These are phyloP conservation scores for Myrmophylax atrothorax DNA, from an alignment of 2,113 vertebrate genomes.

Conservation along the genomic window DNA sequence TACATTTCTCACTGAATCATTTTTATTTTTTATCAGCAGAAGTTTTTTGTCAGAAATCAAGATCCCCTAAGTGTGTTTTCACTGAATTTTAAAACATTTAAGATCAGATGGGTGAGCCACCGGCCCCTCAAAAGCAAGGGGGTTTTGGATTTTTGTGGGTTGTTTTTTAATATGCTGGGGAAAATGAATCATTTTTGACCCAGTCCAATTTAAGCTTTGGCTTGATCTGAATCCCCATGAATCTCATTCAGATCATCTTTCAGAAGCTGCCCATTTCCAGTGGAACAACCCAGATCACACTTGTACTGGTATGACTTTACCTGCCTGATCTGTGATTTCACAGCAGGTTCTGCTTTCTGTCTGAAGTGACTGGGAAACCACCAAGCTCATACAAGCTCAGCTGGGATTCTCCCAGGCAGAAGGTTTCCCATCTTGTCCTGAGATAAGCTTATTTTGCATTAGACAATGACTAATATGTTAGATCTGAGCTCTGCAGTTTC, in stretches of 20 bases:
- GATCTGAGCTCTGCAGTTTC: background rate
- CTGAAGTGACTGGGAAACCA: background rate
- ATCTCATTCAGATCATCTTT: background rate
- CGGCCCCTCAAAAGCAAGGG: background rate
- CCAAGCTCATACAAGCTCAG: background rate
- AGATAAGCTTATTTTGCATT: background rate
- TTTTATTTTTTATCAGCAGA: background rate
- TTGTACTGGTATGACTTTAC: background rate
- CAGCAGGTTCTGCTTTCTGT: background rate
- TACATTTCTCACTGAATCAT: background rate
- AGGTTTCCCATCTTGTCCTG: background rate
- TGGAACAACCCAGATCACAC: background rate
- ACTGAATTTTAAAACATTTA: background rate
- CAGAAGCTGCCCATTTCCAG: background rate
- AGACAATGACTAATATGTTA: background rate
- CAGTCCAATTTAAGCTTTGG: background rate
- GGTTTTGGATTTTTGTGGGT: background rate
- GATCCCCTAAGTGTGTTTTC: background rate
- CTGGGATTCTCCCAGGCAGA: background rate
- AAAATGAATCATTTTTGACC: background rate
- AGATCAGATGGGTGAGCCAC: background rate
- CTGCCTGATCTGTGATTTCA: background rate
- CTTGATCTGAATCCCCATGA: background rate
- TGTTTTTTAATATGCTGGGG: background rate
- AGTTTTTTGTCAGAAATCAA: background rate